Evolutionary conservation across 2,888 invertebrate genomes (phyloP).

Genomic region (Agonopterix arenella): DNA sequence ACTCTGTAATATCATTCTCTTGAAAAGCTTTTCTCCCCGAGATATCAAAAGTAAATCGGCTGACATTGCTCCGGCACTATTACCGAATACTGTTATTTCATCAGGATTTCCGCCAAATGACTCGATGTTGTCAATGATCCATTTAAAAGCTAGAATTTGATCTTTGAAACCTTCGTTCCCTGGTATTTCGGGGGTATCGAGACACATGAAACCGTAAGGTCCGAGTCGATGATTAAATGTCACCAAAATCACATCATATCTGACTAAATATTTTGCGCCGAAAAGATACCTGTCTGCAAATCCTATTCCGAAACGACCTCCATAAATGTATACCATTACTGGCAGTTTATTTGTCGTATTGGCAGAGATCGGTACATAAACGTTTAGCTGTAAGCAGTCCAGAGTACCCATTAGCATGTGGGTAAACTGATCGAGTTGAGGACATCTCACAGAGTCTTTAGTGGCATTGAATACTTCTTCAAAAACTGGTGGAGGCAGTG

Average conservation of each 20-base stretch:
- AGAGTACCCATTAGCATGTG: constrained; percentile 22
- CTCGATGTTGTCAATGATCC: constrained; percentile 42
- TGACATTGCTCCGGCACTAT: constrained; percentile 40
- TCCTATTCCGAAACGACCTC: constrained; percentile 34
- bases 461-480: constrained; percentile 34
- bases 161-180: constrained; percentile 56
- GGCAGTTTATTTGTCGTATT: constrained; percentile 28
- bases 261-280: constrained; percentile 36
- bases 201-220: constrained; percentile 50
- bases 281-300: constrained; percentile 18
- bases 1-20: constrained; percentile 39
- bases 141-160: constrained; percentile 37
- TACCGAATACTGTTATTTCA: constrained; percentile 39
- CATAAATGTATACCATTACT: constrained; percentile 42
- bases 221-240: constrained; percentile 41
- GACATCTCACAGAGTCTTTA: constrained; percentile 36
- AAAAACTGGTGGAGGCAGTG: constrained; percentile 23
- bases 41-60: constrained; percentile 39
- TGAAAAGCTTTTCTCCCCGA: constrained; percentile 27
- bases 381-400: constrained; percentile 38
- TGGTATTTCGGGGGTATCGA: constrained; percentile 32
- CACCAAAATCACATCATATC: constrained; percentile 41
- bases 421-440: constrained; percentile 31
- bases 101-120: constrained; percentile 43
- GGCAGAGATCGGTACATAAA: constrained; percentile 36